A percentile compares a stretch with the other conserved stretches of the same genome.
Evolutionary conservation across 2,113 vertebrate genomes (phyloP).

Genomic region (Seriola dumerili): DNA sequence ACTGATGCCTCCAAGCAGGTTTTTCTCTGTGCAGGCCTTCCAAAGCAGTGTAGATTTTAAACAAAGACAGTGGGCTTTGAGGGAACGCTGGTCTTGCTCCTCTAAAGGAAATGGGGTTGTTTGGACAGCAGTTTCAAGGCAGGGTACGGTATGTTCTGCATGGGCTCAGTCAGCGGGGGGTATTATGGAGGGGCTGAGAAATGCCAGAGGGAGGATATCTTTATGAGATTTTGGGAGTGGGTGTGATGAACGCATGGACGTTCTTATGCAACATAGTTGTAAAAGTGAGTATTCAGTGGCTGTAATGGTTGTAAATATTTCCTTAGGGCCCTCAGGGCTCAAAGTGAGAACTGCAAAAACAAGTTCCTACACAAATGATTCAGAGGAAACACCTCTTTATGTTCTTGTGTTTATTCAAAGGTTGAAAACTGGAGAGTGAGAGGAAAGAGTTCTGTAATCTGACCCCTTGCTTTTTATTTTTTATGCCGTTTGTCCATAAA

Average conservation of each 20-base stretch:
- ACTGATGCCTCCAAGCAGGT: not conserved
- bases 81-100: not conserved
- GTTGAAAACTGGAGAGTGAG: not conserved
- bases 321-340: constrained; percentile 23
- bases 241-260: constrained; percentile 5
- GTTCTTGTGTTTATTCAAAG: constrained; percentile 10
- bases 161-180: constrained; percentile 13
- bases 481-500: not conserved
- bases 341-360: constrained; percentile 25
- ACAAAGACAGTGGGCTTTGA: not conserved
- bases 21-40: not conserved
- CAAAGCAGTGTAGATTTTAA: not conserved
- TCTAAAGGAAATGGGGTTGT: constrained; percentile 28
- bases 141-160: constrained; percentile 39
- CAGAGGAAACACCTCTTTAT: not conserved
- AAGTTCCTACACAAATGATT: constrained; percentile 4
- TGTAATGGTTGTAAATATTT: constrained; percentile 34
- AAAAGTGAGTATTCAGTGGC: constrained; percentile 45
- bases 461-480: not conserved
- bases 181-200: constrained; percentile 6
- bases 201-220: constrained; percentile 21
- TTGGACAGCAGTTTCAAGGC: constrained; percentile 22
- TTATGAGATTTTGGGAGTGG: constrained; percentile 27
- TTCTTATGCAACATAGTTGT: constrained; percentile 57
- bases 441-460: not conserved